These are phyloP conservation scores for Helicoverpa assulta DNA, from an alignment of 2,888 invertebrate species.

Conservation along the genomic window DNA sequence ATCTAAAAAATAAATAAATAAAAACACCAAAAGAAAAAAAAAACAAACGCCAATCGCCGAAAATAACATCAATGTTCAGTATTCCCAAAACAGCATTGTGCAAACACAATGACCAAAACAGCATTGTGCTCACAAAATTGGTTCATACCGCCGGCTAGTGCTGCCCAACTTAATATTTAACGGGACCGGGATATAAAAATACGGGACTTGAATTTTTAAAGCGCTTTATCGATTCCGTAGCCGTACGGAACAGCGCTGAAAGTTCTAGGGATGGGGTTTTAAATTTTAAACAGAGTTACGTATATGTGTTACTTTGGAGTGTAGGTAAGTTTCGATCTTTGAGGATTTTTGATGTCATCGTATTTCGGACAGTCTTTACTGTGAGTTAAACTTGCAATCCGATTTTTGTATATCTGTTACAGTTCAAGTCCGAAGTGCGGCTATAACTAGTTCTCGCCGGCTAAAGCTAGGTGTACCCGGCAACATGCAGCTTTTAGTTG, in stretches of 20 bases:
- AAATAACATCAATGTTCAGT: slow-evolving; percentile 9
- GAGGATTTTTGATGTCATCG: background rate
- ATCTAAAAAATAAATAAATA: slow-evolving; percentile 16
- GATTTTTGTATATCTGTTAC: background rate
- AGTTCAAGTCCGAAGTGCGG: no score
- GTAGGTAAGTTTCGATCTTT: background rate
- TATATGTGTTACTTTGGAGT: background rate
- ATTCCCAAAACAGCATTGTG: no score
- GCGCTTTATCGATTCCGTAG: slow-evolving; percentile 50
- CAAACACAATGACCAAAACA: slow-evolving; percentile 46
- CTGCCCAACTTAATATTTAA: slow-evolving; percentile 40
- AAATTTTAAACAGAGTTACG: slow-evolving; percentile 42
- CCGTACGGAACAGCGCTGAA: slow-evolving; percentile 29
- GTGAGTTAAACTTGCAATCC: background rate
- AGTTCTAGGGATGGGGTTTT: slow-evolving; percentile 29
- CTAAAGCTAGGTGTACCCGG: no score
- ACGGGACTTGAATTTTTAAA: slow-evolving; percentile 61
- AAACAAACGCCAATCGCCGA: slow-evolving; percentile 11
- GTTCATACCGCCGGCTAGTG: slow-evolving; percentile 42
- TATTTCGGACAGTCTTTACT: background rate
- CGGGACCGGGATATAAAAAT: slow-evolving; percentile 39
- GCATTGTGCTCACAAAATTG: slow-evolving; percentile 52
- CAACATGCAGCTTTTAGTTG: no score
- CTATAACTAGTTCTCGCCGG: no score
- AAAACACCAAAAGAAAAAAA: slow-evolving; percentile 6